phyloP scores from a whole-genome alignment of 1,140 invertebrate species.

The Bombus superbus region DNA sequence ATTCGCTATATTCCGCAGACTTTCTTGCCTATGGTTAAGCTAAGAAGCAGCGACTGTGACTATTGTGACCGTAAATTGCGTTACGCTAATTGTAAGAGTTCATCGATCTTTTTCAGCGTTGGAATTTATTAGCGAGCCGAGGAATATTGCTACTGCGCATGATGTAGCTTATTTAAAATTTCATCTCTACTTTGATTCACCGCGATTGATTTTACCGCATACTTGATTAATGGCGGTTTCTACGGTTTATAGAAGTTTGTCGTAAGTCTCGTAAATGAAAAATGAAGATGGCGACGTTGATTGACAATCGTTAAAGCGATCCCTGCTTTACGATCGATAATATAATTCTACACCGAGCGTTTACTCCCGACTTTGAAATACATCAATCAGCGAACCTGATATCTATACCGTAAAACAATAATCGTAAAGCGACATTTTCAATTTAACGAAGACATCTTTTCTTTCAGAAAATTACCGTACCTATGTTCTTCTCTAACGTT shows the following conservation, averaged over 20 bases:
- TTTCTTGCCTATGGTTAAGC: constrained; percentile 13
- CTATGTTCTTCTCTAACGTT: no score
- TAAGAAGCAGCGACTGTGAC: constrained; percentile 4
- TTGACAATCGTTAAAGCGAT: constrained; percentile 5
- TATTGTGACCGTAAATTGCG: constrained; percentile 8
- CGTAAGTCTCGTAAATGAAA: constrained; percentile 12
- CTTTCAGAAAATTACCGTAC: no score
- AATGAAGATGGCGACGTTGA: constrained; percentile 33
- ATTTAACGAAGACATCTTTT: no score
- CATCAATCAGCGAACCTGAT: no score
- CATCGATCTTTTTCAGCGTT: neutral
- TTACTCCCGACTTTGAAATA: no score
- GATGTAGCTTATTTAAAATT: constrained; percentile 31
- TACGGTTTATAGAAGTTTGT: constrained; percentile 10
- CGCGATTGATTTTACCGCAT: constrained; percentile 16
- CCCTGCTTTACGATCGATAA: no score
- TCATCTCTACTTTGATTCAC: neutral
- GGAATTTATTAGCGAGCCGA: constrained; percentile 16
- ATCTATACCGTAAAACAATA: no score
- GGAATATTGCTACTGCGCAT: no score
- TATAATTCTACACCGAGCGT: no score
- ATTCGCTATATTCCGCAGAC: constrained; percentile 50
- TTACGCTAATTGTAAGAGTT: neutral
- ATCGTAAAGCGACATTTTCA: no score
- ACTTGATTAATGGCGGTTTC: constrained; percentile 23